Conservation (phyloP, 2,113 vertebrate genomes). For the Geothlypis trichas region DNA sequence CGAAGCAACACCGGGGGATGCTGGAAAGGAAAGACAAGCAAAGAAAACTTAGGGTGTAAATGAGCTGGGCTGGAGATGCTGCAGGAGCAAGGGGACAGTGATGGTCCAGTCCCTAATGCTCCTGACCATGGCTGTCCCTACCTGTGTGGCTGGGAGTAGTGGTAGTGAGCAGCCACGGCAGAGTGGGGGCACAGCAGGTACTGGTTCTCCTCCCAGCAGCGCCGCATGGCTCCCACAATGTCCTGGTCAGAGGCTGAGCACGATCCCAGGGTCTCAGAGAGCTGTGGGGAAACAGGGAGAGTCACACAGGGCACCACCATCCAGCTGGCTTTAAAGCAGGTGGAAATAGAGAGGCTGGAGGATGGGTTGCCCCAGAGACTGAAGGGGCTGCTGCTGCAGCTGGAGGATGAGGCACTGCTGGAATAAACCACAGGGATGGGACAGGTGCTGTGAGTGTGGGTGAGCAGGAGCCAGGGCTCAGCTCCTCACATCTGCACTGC, state of each 20-base stretch:
- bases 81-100: background rate
- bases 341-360: background rate
- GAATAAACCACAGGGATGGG: fast-evolving
- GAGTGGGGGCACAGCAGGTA: constrained; percentile 81
- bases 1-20: constrained; percentile 81
- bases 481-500: background rate
- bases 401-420: background rate
- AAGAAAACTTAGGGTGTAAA: background rate
- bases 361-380: too few relatives aligned
- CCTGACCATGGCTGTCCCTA: background rate
- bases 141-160: constrained; percentile 54
- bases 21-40: background rate
- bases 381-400: background rate
- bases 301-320: background rate
- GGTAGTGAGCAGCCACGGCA: constrained; percentile 71
- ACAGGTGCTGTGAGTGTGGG: fast-evolving
- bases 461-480: background rate
- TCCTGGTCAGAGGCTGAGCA: constrained; percentile 56
- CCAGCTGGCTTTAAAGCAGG: background rate
- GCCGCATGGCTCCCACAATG: constrained; percentile 65
- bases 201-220: constrained; percentile 78
- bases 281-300: background rate
- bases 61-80: background rate
- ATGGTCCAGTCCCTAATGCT: background rate
- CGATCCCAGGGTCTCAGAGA: constrained; percentile 39